These are phyloP conservation scores for Masticophis lateralis DNA, from an alignment of 2,797 vertebrate genomes.

Conservation along the genomic window DNA sequence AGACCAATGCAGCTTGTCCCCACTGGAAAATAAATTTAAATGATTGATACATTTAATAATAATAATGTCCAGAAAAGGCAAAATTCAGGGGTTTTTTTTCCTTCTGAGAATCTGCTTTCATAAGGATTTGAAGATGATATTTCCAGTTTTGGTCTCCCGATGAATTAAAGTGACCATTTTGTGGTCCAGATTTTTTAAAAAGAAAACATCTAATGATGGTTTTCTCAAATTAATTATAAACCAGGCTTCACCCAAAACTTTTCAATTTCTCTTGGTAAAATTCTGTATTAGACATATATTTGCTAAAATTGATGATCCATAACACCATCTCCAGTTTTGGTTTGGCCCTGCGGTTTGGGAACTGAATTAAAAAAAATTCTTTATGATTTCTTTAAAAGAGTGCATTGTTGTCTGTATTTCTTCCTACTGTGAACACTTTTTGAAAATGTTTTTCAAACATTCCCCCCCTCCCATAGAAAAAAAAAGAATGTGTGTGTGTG, in stretches of 20 bases:
- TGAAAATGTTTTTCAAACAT: neutral
- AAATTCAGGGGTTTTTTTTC: too few species aligned
- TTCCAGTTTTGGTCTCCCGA: neutral
- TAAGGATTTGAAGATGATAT: neutral
- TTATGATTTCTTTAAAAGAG: neutral
- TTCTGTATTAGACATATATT: neutral
- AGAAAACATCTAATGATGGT: neutral
- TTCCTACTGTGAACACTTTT: neutral
- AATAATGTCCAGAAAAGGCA: neutral
- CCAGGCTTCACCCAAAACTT: neutral
- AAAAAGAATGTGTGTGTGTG: neutral
- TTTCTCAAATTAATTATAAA: neutral
- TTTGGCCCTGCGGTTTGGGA: neutral
- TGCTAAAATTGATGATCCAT: neutral
- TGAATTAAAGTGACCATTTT: neutral
- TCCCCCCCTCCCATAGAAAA: neutral
- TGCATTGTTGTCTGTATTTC: neutral
- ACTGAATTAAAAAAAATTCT: neutral
- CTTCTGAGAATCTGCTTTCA: neutral
- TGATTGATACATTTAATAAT: neutral
- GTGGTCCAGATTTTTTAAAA: too few species aligned
- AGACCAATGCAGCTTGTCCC: constrained; percentile 10
- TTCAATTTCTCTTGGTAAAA: neutral
- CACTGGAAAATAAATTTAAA: constrained; percentile 4
- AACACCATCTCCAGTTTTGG: neutral